Percentiles rank a stretch among this genome's conserved stretches.
Conservation (phyloP, 2,888 invertebrate genomes). For the Drosophila paracracens region DNA sequence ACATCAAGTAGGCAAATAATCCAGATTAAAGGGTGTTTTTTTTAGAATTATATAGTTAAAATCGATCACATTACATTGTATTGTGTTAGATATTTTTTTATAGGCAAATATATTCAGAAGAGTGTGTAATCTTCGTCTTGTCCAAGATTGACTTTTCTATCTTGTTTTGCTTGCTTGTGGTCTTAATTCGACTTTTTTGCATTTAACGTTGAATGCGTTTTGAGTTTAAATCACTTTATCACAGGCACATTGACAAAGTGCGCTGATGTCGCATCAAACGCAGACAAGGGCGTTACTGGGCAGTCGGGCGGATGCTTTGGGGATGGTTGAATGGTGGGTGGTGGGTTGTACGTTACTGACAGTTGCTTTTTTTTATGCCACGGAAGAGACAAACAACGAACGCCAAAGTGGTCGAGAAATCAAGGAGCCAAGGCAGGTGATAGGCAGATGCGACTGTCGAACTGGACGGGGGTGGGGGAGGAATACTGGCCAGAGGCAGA, state of each 20-base stretch:
- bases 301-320: constrained; percentile 5
- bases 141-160: not conserved
- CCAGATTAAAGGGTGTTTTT: not conserved
- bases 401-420: constrained; percentile 60
- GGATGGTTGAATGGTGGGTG: not conserved
- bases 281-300: constrained; percentile 47
- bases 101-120: constrained; percentile 3
- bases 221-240: constrained; percentile 78
- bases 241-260: constrained; percentile 77
- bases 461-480: not conserved
- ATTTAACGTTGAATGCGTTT: constrained; percentile 78
- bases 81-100: not conserved
- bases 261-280: constrained; percentile 70
- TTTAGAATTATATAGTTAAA: not conserved
- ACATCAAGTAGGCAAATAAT: not conserved
- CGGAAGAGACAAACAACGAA: constrained; percentile 45
- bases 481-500: constrained; percentile 5
- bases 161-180: constrained; percentile 14
- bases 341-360: not conserved
- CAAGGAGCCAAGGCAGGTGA: constrained; percentile 52
- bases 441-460: constrained; percentile 1
- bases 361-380: constrained; percentile 16
- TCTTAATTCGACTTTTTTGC: constrained; percentile 48
- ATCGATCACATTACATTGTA: not conserved
- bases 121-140: constrained; percentile 1